Conservation (phyloP, 2,888 invertebrate species). For the Apomyelois bistriatella region DNA sequence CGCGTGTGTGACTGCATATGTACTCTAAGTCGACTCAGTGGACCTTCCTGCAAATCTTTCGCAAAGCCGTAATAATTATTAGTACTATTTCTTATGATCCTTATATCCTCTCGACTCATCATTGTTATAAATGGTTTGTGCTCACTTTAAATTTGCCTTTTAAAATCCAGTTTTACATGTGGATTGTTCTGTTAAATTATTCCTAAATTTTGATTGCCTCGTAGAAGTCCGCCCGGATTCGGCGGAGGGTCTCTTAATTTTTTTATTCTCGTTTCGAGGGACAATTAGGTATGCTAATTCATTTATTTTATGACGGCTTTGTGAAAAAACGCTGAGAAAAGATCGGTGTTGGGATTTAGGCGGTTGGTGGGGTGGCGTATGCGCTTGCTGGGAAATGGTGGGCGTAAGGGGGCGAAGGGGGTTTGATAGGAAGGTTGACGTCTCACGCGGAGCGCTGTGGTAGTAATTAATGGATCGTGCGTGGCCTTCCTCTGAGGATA, state of each 20-base stretch:
- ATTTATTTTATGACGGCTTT: conserved; percentile 65
- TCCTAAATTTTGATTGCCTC: conserved; percentile 70
- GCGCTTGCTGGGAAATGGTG: conserved; percentile 20
- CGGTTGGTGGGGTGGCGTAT: conserved; percentile 32
- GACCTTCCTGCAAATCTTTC: conserved; percentile 37
- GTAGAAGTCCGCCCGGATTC: conserved; percentile 58
- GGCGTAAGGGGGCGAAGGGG: conserved; percentile 14
- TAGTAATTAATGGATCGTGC: conserved; percentile 53
- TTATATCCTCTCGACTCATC: conserved; percentile 32
- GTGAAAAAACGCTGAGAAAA: conserved; percentile 52
- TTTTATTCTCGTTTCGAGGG: conserved; percentile 61
- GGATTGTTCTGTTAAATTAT: conserved; percentile 61
- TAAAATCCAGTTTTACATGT: conserved; percentile 57
- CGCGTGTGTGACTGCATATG: conserved; percentile 48
- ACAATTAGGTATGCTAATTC: conserved; percentile 76
- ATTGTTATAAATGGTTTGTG: conserved; percentile 47
- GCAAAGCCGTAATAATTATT: conserved; percentile 40
- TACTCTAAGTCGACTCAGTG: conserved; percentile 20
- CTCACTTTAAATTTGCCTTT: conserved; percentile 46
- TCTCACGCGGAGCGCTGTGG: conserved; percentile 40
- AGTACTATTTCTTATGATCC: conserved; percentile 48
- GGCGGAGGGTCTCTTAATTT: conserved; percentile 54
- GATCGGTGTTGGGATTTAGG: conserved; percentile 53
- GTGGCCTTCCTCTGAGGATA: conserved; percentile 42
- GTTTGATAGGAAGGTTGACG: conserved; percentile 35